Conservation (phyloP, 2,797 vertebrate genomes). For the Sebastes oblongus region DNA sequence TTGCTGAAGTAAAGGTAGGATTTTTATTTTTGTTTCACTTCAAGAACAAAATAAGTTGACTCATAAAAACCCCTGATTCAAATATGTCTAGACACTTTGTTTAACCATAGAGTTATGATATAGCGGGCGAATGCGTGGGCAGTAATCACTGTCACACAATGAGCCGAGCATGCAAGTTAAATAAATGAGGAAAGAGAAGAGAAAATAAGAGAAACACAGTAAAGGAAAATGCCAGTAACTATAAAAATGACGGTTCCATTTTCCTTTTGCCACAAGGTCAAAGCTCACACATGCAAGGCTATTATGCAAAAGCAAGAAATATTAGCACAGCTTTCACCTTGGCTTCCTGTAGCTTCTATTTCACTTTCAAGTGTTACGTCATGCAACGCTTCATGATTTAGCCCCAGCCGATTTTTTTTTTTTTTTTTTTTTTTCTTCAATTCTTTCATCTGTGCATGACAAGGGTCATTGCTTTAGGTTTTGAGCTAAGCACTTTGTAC, state of each 20-base stretch:
- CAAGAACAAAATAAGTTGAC: not conserved
- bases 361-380: constrained; percentile 23
- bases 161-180: not conserved
- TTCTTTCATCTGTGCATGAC: constrained; percentile 16
- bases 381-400: constrained; percentile 6
- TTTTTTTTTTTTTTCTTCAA: not conserved
- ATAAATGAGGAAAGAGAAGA: not conserved
- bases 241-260: not conserved
- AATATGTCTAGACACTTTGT: not conserved
- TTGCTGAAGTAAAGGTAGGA: not conserved
- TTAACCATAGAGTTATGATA: not conserved
- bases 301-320: not conserved
- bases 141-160: no score
- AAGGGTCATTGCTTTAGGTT: constrained; percentile 32
- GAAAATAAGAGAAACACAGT: not conserved
- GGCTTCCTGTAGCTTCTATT: not conserved
- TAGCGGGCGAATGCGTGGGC: not conserved
- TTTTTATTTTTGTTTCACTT: no score
- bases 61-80: not conserved
- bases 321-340: not conserved
- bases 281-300: not conserved
- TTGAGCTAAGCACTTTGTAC: constrained; percentile 1
- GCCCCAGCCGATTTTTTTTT: not conserved
- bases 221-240: not conserved
- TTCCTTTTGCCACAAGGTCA: constrained; percentile 9